These are phyloP conservation scores for Conus betulinus DNA, from an alignment of 1,140 invertebrate species.

Conservation along the genomic window DNA sequence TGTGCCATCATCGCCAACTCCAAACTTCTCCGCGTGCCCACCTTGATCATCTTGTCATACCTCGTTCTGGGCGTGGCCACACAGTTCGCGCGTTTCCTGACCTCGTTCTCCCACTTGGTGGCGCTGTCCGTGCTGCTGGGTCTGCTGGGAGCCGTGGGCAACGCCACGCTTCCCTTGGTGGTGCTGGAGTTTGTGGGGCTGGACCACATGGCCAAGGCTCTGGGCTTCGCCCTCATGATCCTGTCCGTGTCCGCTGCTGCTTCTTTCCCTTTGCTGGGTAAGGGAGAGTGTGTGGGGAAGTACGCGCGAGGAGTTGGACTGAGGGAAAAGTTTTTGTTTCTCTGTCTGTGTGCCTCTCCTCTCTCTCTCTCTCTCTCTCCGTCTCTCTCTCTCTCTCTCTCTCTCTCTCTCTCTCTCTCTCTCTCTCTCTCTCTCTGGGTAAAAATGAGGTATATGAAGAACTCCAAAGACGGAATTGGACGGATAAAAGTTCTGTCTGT, in stretches of 20 bases:
- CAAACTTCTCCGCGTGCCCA: not conserved
- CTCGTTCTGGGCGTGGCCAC: not conserved
- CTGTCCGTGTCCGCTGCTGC: not conserved
- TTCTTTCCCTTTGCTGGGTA: constrained; percentile 18
- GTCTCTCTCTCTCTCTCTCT: no score
- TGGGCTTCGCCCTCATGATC: not conserved
- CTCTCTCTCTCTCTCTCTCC: no score
- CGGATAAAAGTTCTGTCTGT: not conserved
- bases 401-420: no score
- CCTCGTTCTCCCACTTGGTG: constrained; percentile 10
- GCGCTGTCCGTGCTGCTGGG: constrained; percentile 3
- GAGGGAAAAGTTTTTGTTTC: no score
- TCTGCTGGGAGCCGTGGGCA: not conserved
- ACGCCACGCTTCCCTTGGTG: not conserved
- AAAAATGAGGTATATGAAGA: not conserved
- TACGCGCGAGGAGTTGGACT: no score
- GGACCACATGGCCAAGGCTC: constrained; percentile 14
- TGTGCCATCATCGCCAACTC: not conserved
- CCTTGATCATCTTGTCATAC: constrained; percentile 16
- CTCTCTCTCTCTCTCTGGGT: not conserved
- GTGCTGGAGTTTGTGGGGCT: constrained; percentile 15
- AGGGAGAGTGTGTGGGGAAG: not conserved
- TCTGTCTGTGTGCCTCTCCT: no score
- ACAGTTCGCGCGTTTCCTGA: constrained; percentile 33
- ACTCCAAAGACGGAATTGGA: no score